These are phyloP conservation scores for Drosophila suboccidentalis DNA, from an alignment of 2,888 invertebrate genomes.

Conservation along the genomic window DNA sequence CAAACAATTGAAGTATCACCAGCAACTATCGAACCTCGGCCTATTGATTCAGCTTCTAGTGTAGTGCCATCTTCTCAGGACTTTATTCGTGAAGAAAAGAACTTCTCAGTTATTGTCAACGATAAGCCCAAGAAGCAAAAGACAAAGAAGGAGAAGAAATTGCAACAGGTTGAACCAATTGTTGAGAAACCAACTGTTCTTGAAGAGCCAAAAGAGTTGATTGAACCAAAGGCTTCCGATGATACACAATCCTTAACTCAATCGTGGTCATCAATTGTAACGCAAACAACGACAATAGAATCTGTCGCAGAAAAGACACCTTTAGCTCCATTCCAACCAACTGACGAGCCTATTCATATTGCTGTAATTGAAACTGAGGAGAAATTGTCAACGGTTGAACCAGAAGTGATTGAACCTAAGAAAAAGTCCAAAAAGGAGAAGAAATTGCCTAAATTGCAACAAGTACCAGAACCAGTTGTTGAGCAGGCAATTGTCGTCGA, in stretches of 20 bases:
- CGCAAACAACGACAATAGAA: slow-evolving; percentile 5
- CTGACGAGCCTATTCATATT: neutral
- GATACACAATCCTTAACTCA: slow-evolving; percentile 1
- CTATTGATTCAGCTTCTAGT: too few relatives aligned
- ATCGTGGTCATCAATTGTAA: slow-evolving; percentile 10
- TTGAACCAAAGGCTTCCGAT: neutral
- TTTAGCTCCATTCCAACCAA: slow-evolving; percentile 15
- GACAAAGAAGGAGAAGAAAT: slow-evolving; percentile 14
- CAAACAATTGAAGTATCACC: too few relatives aligned
- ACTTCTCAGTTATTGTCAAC: neutral
- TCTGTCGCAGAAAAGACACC: neutral
- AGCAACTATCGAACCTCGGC: too few relatives aligned
- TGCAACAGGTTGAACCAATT: neutral
- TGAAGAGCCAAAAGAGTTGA: neutral
- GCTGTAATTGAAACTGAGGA: neutral
- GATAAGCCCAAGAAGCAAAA: slow-evolving; percentile 5
- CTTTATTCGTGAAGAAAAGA: too few relatives aligned
- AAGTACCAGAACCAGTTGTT: neutral
- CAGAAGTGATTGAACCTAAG: slow-evolving; percentile 4
- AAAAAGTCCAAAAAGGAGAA: slow-evolving; percentile 18
- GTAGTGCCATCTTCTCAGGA: too few relatives aligned
- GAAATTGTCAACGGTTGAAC: neutral
- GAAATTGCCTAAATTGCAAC: neutral
- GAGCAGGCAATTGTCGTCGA: slow-evolving; percentile 4
- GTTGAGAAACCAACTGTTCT: neutral